phyloP scores from a whole-genome alignment of 2,888 invertebrate genomes.

The Acleris cristana region DNA sequence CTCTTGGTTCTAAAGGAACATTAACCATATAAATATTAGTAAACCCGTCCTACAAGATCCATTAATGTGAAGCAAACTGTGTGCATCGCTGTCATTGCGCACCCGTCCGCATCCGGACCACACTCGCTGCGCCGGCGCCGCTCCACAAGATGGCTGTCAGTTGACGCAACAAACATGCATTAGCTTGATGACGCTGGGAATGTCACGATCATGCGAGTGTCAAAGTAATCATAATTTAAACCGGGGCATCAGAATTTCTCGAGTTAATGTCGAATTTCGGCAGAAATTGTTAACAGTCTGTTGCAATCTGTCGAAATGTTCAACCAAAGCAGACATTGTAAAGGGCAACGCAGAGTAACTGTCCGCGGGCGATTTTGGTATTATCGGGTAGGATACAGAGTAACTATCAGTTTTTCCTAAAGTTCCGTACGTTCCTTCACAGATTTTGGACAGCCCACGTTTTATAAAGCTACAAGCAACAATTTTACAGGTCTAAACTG shows the following conservation, averaged over 20 bases:
- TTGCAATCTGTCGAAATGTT: too few relatives aligned
- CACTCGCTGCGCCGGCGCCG: slow-evolving; percentile 9
- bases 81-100: slow-evolving; percentile 18
- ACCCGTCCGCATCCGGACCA: slow-evolving; percentile 23
- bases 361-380: too few relatives aligned
- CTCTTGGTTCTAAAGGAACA: neutral
- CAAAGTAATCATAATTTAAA: neutral
- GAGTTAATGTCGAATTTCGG: too few relatives aligned
- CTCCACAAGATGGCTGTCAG: neutral
- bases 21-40: slow-evolving; percentile 3
- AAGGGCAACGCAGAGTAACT: too few relatives aligned
- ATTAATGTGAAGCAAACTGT: slow-evolving; percentile 24
- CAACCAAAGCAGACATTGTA: too few relatives aligned
- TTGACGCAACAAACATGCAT: neutral
- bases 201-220: neutral
- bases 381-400: too few relatives aligned
- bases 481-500: too few relatives aligned
- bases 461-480: too few relatives aligned
- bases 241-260: neutral
- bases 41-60: slow-evolving; percentile 13
- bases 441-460: too few relatives aligned
- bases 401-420: too few relatives aligned
- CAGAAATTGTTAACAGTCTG: too few relatives aligned
- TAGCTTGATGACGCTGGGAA: neutral
- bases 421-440: too few relatives aligned